A percentile compares a stretch with the other conserved stretches of the same genome.
Evolutionary conservation across 2,888 invertebrate species (phyloP).

Genomic region (Athetis lepigone): DNA sequence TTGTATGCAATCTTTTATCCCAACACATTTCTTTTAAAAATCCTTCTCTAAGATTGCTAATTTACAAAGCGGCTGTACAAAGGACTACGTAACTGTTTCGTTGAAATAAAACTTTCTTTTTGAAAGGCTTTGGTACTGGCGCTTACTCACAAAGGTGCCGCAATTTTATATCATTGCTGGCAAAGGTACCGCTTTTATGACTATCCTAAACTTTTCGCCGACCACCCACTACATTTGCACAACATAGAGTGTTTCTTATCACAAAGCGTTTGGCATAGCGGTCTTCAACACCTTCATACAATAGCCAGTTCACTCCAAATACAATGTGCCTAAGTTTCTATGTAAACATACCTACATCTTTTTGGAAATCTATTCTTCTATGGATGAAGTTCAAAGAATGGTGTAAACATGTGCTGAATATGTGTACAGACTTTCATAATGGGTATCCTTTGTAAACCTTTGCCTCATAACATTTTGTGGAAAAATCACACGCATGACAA

Average conservation of each 20-base stretch:
- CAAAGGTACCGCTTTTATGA: conserved; percentile 82
- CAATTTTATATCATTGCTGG: conserved; percentile 82
- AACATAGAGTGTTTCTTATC: conserved; percentile 77
- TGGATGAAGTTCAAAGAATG: conserved; percentile 18
- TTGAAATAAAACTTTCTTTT: conserved; percentile 83
- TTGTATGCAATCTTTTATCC: conserved; percentile 2
- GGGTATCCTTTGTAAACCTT: neutral
- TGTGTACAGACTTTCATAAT: too few relatives aligned
- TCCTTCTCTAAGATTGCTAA: conserved; percentile 66
- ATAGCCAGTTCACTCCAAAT: conserved; percentile 52
- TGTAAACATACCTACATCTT: conserved; percentile 37
- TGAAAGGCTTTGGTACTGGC: conserved; percentile 73
- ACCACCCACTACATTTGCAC: conserved; percentile 81
- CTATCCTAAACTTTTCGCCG: conserved; percentile 73
- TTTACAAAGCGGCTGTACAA: conserved; percentile 62
- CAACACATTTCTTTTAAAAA: conserved; percentile 48
- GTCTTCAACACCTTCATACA: conserved; percentile 65
- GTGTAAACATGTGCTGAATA: neutral
- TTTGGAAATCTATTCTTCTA: conserved; percentile 19
- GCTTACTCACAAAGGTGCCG: conserved; percentile 80
- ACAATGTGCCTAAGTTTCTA: conserved; percentile 55
- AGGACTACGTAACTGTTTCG: conserved; percentile 77
- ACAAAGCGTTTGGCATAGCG: conserved; percentile 67
- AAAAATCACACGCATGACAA: conserved; percentile 21
- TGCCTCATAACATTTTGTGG: conserved; percentile 14